Evolutionary conservation across 2,888 invertebrate genomes (phyloP).

Genomic region (Lacanobia oleracea): DNA sequence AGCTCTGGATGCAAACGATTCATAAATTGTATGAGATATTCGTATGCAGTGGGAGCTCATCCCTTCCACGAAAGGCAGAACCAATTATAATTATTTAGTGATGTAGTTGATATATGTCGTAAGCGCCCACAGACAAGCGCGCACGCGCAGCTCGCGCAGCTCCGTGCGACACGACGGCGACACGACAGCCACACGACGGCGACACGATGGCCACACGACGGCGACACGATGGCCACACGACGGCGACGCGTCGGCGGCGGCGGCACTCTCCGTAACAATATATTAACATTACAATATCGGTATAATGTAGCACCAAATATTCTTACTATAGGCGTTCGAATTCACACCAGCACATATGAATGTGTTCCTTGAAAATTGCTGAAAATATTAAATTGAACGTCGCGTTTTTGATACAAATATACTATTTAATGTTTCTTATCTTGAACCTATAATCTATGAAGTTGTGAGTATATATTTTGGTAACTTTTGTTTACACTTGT

Average conservation of each 20-base stretch:
- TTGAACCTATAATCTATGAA: slow-evolving; percentile 4
- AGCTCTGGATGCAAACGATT: neutral
- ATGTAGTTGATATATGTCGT: neutral
- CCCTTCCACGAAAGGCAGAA: slow-evolving; percentile 34
- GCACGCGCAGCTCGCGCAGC: neutral
- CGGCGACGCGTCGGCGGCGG: neutral
- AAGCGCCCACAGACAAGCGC: slow-evolving; percentile 31
- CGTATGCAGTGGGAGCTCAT: slow-evolving; percentile 1
- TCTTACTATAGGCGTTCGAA: slow-evolving; percentile 52
- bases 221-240: neutral
- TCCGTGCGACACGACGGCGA: too few relatives aligned
- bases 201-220: too few relatives aligned
- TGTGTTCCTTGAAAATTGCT: neutral
- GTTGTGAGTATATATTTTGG: slow-evolving; percentile 42
- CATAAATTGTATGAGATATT: slow-evolving; percentile 2
- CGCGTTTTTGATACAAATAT: slow-evolving; percentile 1
- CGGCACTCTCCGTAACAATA: slow-evolving; percentile 53
- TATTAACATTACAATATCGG: slow-evolving; percentile 62
- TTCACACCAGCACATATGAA: slow-evolving; percentile 30
- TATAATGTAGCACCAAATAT: slow-evolving; percentile 73
- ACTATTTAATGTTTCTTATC: neutral
- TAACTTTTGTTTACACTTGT: slow-evolving; percentile 24
- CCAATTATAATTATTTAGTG: slow-evolving; percentile 16
- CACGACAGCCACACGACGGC: neutral
- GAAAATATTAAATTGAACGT: neutral